A percentile compares a stretch with the other conserved stretches of the same genome.
These are phyloP conservation scores for Neotoxoptera formosana DNA, from an alignment of 1,140 invertebrate genomes.

Conservation along the genomic window DNA sequence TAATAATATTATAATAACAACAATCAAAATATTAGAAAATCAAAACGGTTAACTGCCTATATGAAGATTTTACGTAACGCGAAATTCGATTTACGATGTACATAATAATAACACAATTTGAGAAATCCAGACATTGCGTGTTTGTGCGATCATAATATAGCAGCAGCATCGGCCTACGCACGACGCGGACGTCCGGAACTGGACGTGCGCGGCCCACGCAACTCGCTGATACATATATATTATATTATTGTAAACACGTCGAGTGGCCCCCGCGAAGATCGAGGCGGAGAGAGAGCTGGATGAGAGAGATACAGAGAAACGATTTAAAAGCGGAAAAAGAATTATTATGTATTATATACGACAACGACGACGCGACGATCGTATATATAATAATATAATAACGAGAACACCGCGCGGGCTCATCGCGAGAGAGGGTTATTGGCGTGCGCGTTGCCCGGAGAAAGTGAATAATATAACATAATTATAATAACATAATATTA, in stretches of 20 bases:
- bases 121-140: background rate
- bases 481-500: background rate
- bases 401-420: background rate
- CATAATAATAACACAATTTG: background rate
- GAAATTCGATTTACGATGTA: background rate
- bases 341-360: background rate
- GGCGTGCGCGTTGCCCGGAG: background rate
- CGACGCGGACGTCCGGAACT: constrained; percentile 5
- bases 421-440: background rate
- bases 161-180: background rate
- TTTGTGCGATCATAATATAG: background rate
- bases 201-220: background rate
- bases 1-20: background rate
- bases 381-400: too few relatives aligned
- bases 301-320: background rate
- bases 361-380: too few relatives aligned
- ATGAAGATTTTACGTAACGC: background rate
- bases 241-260: background rate
- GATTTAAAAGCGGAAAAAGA: constrained; percentile 1
- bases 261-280: too few relatives aligned
- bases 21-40: background rate
- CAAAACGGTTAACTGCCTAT: background rate
- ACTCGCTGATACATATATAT: background rate
- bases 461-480: background rate
- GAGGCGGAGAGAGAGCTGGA: background rate